Evolutionary conservation across 2,888 invertebrate genomes (phyloP).

Genomic region (Mayetiola destructor): DNA sequence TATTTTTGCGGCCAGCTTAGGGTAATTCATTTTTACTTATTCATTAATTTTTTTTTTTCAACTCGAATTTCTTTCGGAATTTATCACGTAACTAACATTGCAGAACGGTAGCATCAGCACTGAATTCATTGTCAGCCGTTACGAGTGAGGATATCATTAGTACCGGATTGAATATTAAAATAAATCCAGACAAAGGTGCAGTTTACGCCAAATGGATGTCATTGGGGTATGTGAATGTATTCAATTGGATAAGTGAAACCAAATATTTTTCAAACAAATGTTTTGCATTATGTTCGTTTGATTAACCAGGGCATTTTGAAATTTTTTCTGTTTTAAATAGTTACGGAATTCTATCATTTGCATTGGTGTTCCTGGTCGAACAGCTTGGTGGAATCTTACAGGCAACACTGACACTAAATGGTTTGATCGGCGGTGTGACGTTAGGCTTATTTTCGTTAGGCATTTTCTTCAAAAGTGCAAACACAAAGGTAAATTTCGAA

Average conservation of each 20-base stretch:
- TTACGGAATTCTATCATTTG: conserved; percentile 63
- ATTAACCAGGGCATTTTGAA: not conserved
- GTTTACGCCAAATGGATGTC: conserved; percentile 55
- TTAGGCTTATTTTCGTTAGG: conserved; percentile 77
- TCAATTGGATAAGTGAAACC: not conserved
- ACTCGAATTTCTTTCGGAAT: conserved; percentile 17
- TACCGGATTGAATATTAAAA: conserved; percentile 51
- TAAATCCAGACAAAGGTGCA: conserved; percentile 64
- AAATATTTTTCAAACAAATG: not conserved
- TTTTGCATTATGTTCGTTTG: not conserved
- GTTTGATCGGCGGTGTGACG: conserved; percentile 77
- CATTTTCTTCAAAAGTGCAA: conserved; percentile 79
- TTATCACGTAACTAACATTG: not conserved
- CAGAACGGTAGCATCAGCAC: conserved; percentile 89
- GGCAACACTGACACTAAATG: conserved; percentile 75
- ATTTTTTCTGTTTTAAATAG: conserved; percentile 18
- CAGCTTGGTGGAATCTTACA: conserved; percentile 77
- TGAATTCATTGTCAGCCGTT: conserved; percentile 85
- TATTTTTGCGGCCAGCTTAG: conserved; percentile 88
- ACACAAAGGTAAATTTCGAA: conserved; percentile 46
- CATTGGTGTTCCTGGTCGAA: conserved; percentile 72
- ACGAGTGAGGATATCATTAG: conserved; percentile 75
- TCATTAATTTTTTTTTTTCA: not conserved
- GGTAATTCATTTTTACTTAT: conserved; percentile 41
- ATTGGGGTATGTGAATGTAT: conserved; percentile 38